Conservation (phyloP, 2,113 vertebrate species). For the Tychaedon coryphoeus region DNA sequence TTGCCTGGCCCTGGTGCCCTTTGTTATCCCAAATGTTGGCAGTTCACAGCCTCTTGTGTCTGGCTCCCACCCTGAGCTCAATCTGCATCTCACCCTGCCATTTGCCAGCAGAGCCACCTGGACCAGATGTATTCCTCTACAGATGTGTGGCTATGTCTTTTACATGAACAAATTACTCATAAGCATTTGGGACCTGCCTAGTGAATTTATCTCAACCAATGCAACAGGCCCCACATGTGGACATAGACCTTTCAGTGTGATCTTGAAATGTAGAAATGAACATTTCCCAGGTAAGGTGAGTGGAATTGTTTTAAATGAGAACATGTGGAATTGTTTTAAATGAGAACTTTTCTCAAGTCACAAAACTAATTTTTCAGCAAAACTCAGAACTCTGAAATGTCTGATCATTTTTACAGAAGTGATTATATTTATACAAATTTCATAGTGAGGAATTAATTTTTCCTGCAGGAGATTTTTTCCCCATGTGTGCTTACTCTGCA, state of each 20-base stretch:
- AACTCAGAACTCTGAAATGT: neutral
- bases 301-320: neutral
- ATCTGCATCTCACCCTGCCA: neutral
- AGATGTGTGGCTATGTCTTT: neutral
- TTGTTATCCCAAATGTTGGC: neutral
- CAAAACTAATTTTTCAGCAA: neutral
- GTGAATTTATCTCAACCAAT: neutral
- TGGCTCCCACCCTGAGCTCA: neutral
- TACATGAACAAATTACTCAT: neutral
- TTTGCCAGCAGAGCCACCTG: rapidly evolving
- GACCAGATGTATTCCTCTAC: neutral
- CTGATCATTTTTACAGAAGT: neutral
- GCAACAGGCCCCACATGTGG: rapidly evolving
- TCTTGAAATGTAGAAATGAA: neutral
- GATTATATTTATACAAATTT: neutral
- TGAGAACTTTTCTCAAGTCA: neutral
- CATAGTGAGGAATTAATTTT: neutral
- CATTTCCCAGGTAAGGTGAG: neutral
- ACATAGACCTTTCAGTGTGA: neutral
- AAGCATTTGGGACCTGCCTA: neutral
- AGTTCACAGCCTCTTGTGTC: neutral
- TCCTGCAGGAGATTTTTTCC: neutral
- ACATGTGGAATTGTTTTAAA: neutral
- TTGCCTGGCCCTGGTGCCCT: neutral
- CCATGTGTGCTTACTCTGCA: neutral